These are phyloP conservation scores for Cremastinae sp. DNA, from an alignment of 2,888 invertebrate genomes.

Conservation along the genomic window DNA sequence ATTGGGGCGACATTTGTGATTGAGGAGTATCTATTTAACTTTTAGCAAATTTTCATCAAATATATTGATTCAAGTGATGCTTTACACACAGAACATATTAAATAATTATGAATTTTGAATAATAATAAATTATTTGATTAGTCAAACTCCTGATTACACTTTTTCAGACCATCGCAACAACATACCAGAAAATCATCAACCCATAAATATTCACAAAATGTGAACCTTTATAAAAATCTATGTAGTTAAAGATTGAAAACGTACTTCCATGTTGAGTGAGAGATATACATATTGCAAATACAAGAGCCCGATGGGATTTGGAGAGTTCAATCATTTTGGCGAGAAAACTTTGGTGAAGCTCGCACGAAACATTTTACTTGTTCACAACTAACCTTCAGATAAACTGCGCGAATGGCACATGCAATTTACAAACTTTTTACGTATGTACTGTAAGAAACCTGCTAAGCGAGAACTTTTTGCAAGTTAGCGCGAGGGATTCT, in stretches of 20 bases:
- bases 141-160: no score
- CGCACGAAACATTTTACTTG: constrained; percentile 34
- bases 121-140: constrained; percentile 7
- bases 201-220: no score
- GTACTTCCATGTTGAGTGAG: no score
- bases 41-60: no score
- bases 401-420: constrained; percentile 40
- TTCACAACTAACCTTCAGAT: constrained; percentile 39
- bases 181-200: no score
- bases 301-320: constrained; percentile 17
- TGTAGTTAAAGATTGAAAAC: constrained; percentile 36
- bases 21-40: no score
- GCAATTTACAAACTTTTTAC: constrained; percentile 56
- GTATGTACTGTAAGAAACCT: constrained; percentile 38
- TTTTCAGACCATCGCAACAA: no score
- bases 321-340: constrained; percentile 62
- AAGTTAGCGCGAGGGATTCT: constrained; percentile 31
- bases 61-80: no score
- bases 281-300: no score
- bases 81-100: no score
- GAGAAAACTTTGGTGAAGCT: constrained; percentile 49
- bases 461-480: constrained; percentile 47
- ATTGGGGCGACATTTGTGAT: no score
- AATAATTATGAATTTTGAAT: constrained; percentile 38
- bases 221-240: no score